Percentiles rank a stretch among this genome's conserved stretches.
phyloP scores from a whole-genome alignment of 1,140 invertebrate genomes.

The Meteorus sp. region DNA sequence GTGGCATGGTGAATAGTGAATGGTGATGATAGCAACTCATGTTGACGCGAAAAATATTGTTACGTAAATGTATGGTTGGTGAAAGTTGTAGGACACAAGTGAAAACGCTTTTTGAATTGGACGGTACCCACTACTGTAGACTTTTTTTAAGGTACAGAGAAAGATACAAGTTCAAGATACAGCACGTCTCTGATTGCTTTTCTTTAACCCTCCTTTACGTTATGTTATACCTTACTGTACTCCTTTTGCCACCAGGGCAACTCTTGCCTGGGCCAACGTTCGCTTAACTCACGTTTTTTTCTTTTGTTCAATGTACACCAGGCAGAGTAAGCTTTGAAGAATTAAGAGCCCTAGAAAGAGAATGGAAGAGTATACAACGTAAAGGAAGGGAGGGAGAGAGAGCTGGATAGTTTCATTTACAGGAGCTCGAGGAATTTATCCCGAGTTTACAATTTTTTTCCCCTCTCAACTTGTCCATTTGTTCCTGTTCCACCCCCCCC shows the following conservation, averaged over 20 bases:
- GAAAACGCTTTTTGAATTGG: neutral
- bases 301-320: conserved; percentile 13
- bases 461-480: no score
- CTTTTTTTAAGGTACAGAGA: conserved; percentile 12
- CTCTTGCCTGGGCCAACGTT: no score
- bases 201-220: conserved; percentile 26
- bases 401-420: no score
- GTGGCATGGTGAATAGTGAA: no score
- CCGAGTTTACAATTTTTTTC: no score
- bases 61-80: conserved; percentile 8
- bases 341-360: conserved; percentile 42
- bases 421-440: no score
- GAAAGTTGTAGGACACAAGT: conserved; percentile 2
- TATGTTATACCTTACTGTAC: neutral
- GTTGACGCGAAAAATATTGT: conserved; percentile 17
- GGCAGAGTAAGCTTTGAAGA: conserved; percentile 40
- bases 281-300: conserved; percentile 21
- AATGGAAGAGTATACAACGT: conserved; percentile 1
- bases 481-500: no score
- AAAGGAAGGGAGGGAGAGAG: no score
- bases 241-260: neutral
- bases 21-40: neutral
- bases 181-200: conserved; percentile 50
- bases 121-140: neutral
- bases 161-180: conserved; percentile 42